Evolutionary conservation across 2,888 invertebrate genomes (phyloP).

Genomic region (Acleris literana): DNA sequence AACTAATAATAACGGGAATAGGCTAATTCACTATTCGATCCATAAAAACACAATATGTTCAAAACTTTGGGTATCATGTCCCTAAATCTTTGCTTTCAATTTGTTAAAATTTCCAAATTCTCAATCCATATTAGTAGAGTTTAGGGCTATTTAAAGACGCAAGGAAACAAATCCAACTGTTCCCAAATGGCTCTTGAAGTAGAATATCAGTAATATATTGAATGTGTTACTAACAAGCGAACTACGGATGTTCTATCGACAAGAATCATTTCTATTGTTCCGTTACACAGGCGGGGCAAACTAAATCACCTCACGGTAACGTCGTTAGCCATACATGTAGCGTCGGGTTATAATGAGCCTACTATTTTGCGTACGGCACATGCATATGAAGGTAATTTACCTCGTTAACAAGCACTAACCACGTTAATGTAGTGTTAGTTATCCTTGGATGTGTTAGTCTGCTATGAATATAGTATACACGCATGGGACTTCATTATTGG

Average conservation of each 20-base stretch:
- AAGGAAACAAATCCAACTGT: no score
- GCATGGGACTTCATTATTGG: constrained; percentile 1
- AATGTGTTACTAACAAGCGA: constrained; percentile 1
- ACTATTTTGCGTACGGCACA: constrained; percentile 54
- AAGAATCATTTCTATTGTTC: constrained; percentile 34
- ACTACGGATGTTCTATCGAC: constrained; percentile 23
- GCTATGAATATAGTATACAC: constrained; percentile 32
- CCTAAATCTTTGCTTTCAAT: no score
- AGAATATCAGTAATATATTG: no score
- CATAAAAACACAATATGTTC: no score
- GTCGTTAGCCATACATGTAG: constrained; percentile 51
- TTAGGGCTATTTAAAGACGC: no score
- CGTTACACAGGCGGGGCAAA: constrained; percentile 31
- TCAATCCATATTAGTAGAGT: no score
- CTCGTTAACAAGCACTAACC: constrained; percentile 49
- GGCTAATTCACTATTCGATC: no score
- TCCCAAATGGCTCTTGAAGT: no score
- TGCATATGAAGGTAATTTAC: constrained; percentile 59
- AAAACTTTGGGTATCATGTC: no score
- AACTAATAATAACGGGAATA: no score
- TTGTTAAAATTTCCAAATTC: no score
- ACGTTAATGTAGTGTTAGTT: constrained; percentile 44
- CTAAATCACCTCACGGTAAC: constrained; percentile 46
- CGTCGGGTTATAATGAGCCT: constrained; percentile 48
- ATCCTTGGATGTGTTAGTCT: constrained; percentile 43